Percentiles rank a stretch among this genome's conserved stretches.
phyloP scores from a whole-genome alignment of 2,797 vertebrate species.

The Dallia pectoralis region DNA sequence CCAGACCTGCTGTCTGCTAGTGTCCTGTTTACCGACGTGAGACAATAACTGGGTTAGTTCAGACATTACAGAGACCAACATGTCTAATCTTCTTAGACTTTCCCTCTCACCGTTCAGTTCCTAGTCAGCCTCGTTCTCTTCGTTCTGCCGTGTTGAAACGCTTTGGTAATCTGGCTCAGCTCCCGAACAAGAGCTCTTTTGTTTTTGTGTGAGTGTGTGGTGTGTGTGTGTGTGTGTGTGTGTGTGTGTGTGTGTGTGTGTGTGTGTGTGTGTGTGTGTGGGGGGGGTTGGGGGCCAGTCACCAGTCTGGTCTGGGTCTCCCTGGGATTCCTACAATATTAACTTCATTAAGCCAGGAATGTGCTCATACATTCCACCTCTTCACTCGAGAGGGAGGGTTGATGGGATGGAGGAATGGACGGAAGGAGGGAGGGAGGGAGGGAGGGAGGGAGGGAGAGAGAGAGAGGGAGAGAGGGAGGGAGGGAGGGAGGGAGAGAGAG shows the following conservation, averaged over 20 bases:
- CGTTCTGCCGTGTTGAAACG: constrained; percentile 53
- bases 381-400: constrained; percentile 64
- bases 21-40: constrained; percentile 21
- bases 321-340: constrained; percentile 84
- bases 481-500: constrained; percentile 7
- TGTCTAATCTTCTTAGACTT: constrained; percentile 47
- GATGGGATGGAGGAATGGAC: constrained; percentile 56
- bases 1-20: constrained; percentile 1
- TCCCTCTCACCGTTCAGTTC: constrained; percentile 22
- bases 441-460: constrained; percentile 13
- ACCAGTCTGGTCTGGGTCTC: constrained; percentile 68
- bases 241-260: constrained; percentile 1
- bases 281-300: constrained; percentile 68
- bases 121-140: constrained; percentile 35
- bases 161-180: constrained; percentile 67
- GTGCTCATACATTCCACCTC: constrained; percentile 75
- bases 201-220: constrained; percentile 67
- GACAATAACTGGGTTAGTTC: constrained; percentile 12
- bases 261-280: background rate
- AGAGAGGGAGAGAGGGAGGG: constrained; percentile 24
- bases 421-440: constrained; percentile 11
- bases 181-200: constrained; percentile 74
- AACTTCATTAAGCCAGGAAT: constrained; percentile 90
- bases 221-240: constrained; percentile 19
- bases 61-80: constrained; percentile 39